Conservation (phyloP, 1,140 invertebrate species). For the Anagrus nilaparvatae region DNA sequence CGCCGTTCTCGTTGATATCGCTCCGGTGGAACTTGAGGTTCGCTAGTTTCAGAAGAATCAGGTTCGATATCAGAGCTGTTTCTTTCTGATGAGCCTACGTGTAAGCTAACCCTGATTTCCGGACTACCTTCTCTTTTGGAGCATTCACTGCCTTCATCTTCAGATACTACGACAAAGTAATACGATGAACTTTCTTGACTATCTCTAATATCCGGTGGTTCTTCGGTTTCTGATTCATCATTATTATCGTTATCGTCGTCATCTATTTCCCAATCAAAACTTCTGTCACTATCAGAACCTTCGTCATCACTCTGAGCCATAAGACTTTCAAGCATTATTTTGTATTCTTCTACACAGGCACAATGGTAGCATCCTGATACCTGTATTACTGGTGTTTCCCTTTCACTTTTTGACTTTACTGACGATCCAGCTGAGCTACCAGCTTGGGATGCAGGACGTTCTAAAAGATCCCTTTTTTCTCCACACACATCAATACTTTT, state of each 20-base stretch:
- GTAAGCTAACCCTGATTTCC: constrained; percentile 61
- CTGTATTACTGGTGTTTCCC: constrained; percentile 22
- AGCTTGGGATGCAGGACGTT: not conserved
- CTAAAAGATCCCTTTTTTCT: constrained; percentile 4
- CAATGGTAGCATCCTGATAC: constrained; percentile 36
- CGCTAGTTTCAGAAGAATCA: not conserved
- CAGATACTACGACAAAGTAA: constrained; percentile 14
- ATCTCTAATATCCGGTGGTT: too few species aligned
- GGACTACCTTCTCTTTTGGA: constrained; percentile 35
- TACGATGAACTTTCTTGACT: too few species aligned
- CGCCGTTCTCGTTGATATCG: constrained; percentile 33
- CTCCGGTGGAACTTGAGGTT: constrained; percentile 24
- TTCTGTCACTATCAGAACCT: constrained; percentile 31
- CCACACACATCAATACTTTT: constrained; percentile 72
- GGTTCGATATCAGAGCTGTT: constrained; percentile 10
- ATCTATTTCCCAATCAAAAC: constrained; percentile 43
- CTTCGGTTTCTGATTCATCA: constrained; percentile 5
- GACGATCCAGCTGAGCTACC: constrained; percentile 11
- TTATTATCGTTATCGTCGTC: constrained; percentile 41
- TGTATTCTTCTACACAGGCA: constrained; percentile 38
- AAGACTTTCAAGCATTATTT: constrained; percentile 15
- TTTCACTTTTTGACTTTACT: constrained; percentile 12
- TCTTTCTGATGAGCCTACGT: constrained; percentile 35
- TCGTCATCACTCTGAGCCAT: constrained; percentile 18
- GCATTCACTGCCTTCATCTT: constrained; percentile 26